Conservation (phyloP, 2,113 vertebrate species). For the Pongo abelii region DNA sequence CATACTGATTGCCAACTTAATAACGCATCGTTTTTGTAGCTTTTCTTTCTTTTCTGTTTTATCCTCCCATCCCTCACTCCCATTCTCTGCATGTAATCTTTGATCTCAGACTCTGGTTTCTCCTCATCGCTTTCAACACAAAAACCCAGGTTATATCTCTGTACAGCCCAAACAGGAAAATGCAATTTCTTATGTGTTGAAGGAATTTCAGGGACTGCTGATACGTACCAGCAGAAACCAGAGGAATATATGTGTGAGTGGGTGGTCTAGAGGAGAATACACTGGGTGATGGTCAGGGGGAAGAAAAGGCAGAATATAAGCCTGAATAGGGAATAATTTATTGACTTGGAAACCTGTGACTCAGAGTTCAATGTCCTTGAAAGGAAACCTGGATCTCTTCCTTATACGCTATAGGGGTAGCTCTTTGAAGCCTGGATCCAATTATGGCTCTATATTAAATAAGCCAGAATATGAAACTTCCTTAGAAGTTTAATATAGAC, state of each 20-base stretch:
- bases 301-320: neutral
- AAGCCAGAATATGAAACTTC: neutral
- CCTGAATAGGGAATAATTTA: neutral
- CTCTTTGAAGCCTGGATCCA: neutral
- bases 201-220: neutral
- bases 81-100: neutral
- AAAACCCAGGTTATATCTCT: neutral
- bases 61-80: neutral
- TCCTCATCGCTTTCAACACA: neutral
- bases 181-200: neutral
- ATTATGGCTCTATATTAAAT: neutral
- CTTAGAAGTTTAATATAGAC: neutral
- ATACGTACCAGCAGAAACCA: neutral
- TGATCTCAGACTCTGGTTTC: neutral
- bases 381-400: neutral
- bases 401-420: neutral
- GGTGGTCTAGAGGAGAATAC: neutral
- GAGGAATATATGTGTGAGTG: neutral
- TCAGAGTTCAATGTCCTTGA: neutral
- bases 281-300: neutral
- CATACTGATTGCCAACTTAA: conserved; percentile 20
- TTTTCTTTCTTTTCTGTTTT: neutral
- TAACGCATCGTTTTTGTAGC: neutral
- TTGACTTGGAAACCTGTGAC: neutral
- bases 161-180: neutral